Percentiles rank a stretch among this genome's conserved stretches.
Conservation (phyloP, 1,140 invertebrate species). For the Anthonomus grandis region DNA sequence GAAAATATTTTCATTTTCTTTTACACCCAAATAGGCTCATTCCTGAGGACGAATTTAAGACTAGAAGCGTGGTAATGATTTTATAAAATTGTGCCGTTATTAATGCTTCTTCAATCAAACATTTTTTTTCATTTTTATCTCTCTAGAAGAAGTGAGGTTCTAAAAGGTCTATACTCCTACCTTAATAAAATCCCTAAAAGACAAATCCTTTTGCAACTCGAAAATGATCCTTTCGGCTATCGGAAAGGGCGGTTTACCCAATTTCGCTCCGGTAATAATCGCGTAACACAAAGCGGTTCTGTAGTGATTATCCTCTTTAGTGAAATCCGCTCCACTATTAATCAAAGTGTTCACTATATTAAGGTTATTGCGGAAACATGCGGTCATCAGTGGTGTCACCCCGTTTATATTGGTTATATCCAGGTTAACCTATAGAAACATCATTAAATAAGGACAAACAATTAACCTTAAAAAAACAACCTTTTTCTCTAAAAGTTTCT, state of each 20-base stretch:
- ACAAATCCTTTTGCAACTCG: constrained; percentile 26
- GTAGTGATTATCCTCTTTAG: constrained; percentile 39
- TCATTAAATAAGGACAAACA: neutral
- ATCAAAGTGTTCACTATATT: constrained; percentile 36
- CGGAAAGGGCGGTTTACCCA: constrained; percentile 23
- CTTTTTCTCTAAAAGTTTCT: constrained; percentile 33
- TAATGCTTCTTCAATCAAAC: too few relatives aligned
- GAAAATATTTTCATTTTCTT: too few relatives aligned
- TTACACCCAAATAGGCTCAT: too few relatives aligned
- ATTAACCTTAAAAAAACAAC: constrained; percentile 13
- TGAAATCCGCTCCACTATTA: constrained; percentile 34
- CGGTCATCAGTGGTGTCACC: constrained; percentile 45
- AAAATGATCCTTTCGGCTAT: constrained; percentile 29
- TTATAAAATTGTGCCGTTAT: too few relatives aligned
- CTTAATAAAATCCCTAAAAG: constrained; percentile 16
- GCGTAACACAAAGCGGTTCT: constrained; percentile 46
- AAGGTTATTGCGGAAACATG: constrained; percentile 39
- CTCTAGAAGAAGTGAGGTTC: too few relatives aligned
- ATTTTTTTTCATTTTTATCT: too few relatives aligned
- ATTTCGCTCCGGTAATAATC: constrained; percentile 32
- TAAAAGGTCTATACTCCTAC: constrained; percentile 8
- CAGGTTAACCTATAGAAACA: constrained; percentile 35
- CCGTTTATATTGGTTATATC: constrained; percentile 40
- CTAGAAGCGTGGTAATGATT: too few relatives aligned
- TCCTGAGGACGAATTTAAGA: too few relatives aligned